Percentiles rank a stretch among this genome's conserved stretches.
Evolutionary conservation across 2,797 vertebrate genomes (phyloP).

Genomic region (Phylloscopus collybita): DNA sequence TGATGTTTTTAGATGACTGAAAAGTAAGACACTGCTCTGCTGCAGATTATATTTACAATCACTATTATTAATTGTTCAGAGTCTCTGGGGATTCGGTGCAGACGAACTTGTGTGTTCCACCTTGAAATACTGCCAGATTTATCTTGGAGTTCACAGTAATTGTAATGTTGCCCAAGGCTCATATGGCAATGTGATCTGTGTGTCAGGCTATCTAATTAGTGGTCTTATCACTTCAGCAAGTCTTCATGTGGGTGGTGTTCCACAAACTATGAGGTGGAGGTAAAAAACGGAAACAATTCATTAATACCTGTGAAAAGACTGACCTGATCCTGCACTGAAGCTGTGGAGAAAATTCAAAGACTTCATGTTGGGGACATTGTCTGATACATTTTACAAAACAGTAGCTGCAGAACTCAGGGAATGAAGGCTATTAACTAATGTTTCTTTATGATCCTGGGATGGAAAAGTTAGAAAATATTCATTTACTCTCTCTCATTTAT

Average conservation of each 20-base stretch:
- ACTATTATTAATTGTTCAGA: background rate
- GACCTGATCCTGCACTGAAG: background rate
- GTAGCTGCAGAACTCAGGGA: background rate
- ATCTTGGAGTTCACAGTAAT: background rate
- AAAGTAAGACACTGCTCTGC: background rate
- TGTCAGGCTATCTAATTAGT: background rate
- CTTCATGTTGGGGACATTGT: background rate
- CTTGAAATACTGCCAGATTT: background rate
- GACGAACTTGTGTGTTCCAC: background rate
- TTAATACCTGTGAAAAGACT: background rate
- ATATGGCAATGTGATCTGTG: background rate
- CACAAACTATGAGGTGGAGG: background rate
- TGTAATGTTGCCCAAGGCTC: background rate
- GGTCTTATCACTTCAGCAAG: background rate
- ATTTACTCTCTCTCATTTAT: background rate
- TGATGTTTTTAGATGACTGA: background rate
- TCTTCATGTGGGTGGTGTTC: background rate
- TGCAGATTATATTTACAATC: background rate
- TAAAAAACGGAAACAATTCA: background rate
- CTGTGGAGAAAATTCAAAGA: background rate
- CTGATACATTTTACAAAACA: background rate
- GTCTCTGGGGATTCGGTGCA: background rate
- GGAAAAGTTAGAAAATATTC: background rate
- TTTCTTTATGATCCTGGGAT: background rate
- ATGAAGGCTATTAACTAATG: background rate